Evolutionary conservation across 2,888 invertebrate genomes (phyloP), one percentile per base, ranked within the genome.

Genomic region (Hyles lineata): DNA sequence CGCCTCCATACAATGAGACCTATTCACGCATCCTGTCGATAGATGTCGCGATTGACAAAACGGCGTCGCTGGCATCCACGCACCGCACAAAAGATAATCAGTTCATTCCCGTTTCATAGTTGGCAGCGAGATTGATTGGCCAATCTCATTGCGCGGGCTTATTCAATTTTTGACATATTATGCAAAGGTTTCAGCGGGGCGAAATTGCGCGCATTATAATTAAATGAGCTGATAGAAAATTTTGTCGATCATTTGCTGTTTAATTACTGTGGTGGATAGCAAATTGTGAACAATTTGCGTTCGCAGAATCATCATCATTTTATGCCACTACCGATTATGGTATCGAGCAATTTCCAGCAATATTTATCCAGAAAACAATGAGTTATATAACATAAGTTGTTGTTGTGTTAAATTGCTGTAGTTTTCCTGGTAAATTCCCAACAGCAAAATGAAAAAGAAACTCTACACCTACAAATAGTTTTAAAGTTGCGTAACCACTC

Each of bases 1-100:
- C 43, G 21, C 35, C 35, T 35, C 60, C 58, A 0, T 70, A 70
- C 43, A 71, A 60, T 60, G 59, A 43, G 70, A 58, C 58, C 43
- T 43, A 43, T 59, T 73, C 61, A 72, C 59, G 23, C 77, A 75
- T 76, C 76, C 75, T 74, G 74, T 61, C 70, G 72, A 77, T 77
- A 73, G 72, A 63, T 75, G 61, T 70, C 76, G 74, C 77, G 77
- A 67, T 75, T 75, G 74, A 76, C 76, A 77, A 76, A 77, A 76
- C 77, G 78, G 74, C 75, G 70, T 71, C 74, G 23, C 59, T 15
- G 70, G 69, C 69, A 74, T 75, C 72, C 76, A 76, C 75, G 77
- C 74, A 59, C 73, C 76, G 74, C 75, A 73, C 77, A 75, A 76
- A 75, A 74, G 76, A 70, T 78, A 78, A 81, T 77, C 78, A 79